phyloP scores from a whole-genome alignment of 2,888 invertebrate genomes.

The Macropis europaea region DNA sequence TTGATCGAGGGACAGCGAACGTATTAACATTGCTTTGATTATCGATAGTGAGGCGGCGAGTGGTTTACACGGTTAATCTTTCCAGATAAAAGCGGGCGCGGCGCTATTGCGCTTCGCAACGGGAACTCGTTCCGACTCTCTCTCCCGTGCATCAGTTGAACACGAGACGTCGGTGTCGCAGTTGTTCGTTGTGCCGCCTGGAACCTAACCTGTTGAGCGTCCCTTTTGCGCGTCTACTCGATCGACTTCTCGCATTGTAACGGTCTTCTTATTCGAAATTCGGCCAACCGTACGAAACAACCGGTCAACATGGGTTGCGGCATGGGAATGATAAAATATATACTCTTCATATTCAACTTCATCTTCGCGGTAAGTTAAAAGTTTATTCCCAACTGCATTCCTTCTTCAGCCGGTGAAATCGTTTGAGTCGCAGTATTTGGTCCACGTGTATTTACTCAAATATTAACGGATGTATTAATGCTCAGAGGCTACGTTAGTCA shows the following conservation, averaged over 20 bases:
- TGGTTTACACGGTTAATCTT: slow-evolving; percentile 4
- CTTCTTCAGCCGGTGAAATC: too few relatives aligned
- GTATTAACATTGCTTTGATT: background rate
- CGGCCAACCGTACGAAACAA: background rate
- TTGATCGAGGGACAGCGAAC: too few relatives aligned
- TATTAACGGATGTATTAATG: too few relatives aligned
- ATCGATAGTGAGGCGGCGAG: background rate
- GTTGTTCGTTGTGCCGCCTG: slow-evolving; percentile 2
- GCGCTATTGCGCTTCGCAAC: slow-evolving; percentile 26
- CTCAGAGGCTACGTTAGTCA: too few relatives aligned
- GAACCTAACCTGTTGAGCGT: slow-evolving; percentile 62
- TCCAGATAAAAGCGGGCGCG: slow-evolving; percentile 34
- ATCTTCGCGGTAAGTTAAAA: slow-evolving; percentile 86
- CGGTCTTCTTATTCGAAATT: background rate
- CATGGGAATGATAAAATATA: slow-evolving; percentile 89
- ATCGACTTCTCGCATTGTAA: background rate
- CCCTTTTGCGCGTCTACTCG: slow-evolving; percentile 9
- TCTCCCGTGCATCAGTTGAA: slow-evolving; percentile 50
- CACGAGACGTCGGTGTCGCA: slow-evolving; percentile 19
- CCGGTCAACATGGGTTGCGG: slow-evolving; percentile 81
- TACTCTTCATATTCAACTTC: slow-evolving; percentile 90
- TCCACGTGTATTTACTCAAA: too few relatives aligned
- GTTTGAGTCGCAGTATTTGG: background rate
- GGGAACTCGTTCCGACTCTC: slow-evolving; percentile 13
- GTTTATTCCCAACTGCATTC: background rate